phyloP scores from a whole-genome alignment of 2,113 vertebrate species.

The Notarius lentiginosus region DNA sequence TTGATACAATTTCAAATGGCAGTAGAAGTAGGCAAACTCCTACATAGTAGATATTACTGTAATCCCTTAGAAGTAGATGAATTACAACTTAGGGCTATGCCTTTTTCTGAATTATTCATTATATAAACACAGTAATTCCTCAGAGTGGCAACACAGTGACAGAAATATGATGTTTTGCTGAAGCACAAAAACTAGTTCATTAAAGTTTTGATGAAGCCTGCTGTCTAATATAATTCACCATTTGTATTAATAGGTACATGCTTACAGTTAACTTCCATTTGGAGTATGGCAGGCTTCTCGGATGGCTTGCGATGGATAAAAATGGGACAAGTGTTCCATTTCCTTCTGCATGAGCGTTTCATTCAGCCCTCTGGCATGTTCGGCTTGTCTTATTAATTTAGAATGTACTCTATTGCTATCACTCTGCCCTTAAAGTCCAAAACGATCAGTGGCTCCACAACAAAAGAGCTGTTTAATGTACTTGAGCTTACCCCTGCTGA shows the following conservation, averaged over 20 bases:
- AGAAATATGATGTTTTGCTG: constrained; percentile 29
- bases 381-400: constrained; percentile 26
- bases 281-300: constrained; percentile 28
- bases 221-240: constrained; percentile 44
- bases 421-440: constrained; percentile 33
- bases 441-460: constrained; percentile 29
- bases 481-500: constrained; percentile 24
- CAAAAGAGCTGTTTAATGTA: constrained; percentile 17
- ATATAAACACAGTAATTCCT: constrained; percentile 32
- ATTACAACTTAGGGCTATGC: constrained; percentile 15
- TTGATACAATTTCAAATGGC: background rate
- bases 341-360: constrained; percentile 44
- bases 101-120: constrained; percentile 35
- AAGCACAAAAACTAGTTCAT: constrained; percentile 27
- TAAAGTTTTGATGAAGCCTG: constrained; percentile 20
- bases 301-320: constrained; percentile 39
- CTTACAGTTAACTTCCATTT: constrained; percentile 3
- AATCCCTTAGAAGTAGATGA: background rate
- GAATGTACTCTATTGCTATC: constrained; percentile 14
- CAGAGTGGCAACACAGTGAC: constrained; percentile 27
- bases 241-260: constrained; percentile 36
- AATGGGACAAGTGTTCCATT: constrained; percentile 56
- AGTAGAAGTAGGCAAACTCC: background rate
- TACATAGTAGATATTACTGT: background rate
- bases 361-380: constrained; percentile 34